phyloP scores from a whole-genome alignment of 1,140 invertebrate species.

The Zaprionus capensis region DNA sequence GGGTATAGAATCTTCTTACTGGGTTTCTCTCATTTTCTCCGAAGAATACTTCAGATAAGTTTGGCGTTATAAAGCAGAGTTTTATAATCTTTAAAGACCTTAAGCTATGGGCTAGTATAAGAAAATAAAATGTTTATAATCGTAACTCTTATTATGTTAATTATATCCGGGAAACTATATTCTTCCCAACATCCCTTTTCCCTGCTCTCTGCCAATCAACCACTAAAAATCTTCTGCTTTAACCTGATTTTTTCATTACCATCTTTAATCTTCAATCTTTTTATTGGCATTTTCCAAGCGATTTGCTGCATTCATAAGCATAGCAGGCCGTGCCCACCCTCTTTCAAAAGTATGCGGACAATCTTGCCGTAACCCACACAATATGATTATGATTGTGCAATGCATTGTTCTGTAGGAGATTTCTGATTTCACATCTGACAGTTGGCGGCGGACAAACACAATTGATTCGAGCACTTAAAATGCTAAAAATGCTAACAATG shows the following conservation, averaged over 20 bases:
- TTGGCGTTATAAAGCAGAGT: not conserved
- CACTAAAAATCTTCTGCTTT: not conserved
- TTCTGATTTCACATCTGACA: conserved; percentile 30
- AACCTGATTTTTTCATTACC: not conserved
- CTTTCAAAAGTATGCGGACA: not conserved
- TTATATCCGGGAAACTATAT: not conserved
- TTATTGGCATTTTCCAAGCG: conserved; percentile 73
- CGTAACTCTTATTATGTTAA: too few species aligned
- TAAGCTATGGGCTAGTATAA: too few species aligned
- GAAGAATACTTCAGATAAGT: not conserved
- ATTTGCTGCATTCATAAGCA: conserved; percentile 53
- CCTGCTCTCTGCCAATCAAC: not conserved
- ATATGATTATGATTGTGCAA: conserved; percentile 63
- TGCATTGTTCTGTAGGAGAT: conserved; percentile 14
- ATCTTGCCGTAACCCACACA: conserved; percentile 55
- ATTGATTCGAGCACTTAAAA: conserved; percentile 70
- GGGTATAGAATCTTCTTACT: too few species aligned
- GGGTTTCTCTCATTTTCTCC: too few species aligned
- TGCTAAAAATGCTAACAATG: conserved; percentile 67
- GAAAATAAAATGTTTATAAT: too few species aligned
- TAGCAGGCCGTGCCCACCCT: conserved; percentile 7
- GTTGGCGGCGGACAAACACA: conserved; percentile 36
- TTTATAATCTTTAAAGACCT: too few species aligned
- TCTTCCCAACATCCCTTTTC: not conserved
- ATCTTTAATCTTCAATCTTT: conserved; percentile 31